These are phyloP conservation scores for Varroa destructor DNA, from an alignment of 1,140 invertebrate genomes.

Conservation along the genomic window DNA sequence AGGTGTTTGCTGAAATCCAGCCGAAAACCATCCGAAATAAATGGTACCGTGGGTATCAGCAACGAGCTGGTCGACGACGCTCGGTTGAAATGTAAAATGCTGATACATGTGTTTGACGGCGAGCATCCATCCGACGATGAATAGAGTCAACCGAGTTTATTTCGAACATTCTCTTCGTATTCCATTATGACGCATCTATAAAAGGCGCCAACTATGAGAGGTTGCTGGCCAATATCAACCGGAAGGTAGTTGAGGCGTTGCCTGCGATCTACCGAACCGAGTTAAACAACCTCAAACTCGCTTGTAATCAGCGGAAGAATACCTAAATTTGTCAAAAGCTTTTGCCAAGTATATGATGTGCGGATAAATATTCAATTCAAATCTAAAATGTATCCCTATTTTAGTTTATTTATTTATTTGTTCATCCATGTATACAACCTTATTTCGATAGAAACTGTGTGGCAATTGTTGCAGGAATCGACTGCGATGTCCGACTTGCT, in stretches of 20 bases:
- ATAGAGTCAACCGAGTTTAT: not conserved
- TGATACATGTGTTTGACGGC: constrained; percentile 1
- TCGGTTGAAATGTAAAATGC: not conserved
- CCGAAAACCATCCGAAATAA: too few species aligned
- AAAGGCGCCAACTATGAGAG: not conserved
- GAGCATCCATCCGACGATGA: not conserved
- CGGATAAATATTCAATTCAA: not conserved
- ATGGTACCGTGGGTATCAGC: not conserved
- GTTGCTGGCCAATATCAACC: not conserved
- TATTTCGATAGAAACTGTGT: not conserved
- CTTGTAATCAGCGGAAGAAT: constrained; percentile 12
- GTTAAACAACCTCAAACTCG: not conserved
- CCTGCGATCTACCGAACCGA: not conserved
- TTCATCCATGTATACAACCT: not conserved
- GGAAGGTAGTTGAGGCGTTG: constrained; percentile 2
- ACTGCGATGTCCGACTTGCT: not conserved
- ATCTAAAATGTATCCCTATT: not conserved
- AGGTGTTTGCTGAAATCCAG: not conserved
- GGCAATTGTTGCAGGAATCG: too few species aligned
- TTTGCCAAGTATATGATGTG: too few species aligned
- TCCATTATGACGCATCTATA: constrained; percentile 3
- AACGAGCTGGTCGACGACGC: not conserved
- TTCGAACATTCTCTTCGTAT: constrained; percentile 3
- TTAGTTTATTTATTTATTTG: not conserved
- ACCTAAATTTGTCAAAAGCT: not conserved